These are phyloP conservation scores for Ctenicera cuprea DNA, from an alignment of 2,888 invertebrate genomes.

Conservation along the genomic window DNA sequence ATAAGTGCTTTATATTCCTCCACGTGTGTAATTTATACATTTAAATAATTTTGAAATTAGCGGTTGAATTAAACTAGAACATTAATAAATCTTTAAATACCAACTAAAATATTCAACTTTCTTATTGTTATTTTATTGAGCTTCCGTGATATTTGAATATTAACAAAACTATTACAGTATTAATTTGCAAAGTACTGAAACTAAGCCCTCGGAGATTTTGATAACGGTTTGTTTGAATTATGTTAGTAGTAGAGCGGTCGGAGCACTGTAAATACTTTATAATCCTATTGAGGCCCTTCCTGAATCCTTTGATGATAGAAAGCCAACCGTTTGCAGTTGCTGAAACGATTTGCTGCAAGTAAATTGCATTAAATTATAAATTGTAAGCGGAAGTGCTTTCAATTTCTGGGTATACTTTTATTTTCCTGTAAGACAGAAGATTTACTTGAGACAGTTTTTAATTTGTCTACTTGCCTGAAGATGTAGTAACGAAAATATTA, in stretches of 20 bases:
- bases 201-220: conserved; percentile 49
- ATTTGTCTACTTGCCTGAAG: no score
- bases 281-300: conserved; percentile 53
- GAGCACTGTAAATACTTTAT: conserved; percentile 55
- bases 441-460: not conserved
- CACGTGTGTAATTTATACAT: no score
- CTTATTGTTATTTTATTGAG: not conserved
- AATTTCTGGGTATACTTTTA: conserved; percentile 15
- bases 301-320: conserved; percentile 54
- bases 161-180: conserved; percentile 47
- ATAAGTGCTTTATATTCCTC: no score
- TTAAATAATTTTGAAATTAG: no score
- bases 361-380: conserved; percentile 50
- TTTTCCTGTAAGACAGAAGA: not conserved
- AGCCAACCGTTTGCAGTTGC: conserved; percentile 50
- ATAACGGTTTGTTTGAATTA: conserved; percentile 54
- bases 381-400: conserved; percentile 33
- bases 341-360: conserved; percentile 50
- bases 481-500: no score
- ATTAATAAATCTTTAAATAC: not conserved
- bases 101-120: not conserved
- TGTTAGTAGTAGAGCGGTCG: conserved; percentile 47
- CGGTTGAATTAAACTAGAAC: not conserved
- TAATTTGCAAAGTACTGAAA: conserved; percentile 50
- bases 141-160: conserved; percentile 36